Base-by-base conservation (phyloP, 2,113 vertebrate genomes). In the Sapayoa aenigma region DNA sequence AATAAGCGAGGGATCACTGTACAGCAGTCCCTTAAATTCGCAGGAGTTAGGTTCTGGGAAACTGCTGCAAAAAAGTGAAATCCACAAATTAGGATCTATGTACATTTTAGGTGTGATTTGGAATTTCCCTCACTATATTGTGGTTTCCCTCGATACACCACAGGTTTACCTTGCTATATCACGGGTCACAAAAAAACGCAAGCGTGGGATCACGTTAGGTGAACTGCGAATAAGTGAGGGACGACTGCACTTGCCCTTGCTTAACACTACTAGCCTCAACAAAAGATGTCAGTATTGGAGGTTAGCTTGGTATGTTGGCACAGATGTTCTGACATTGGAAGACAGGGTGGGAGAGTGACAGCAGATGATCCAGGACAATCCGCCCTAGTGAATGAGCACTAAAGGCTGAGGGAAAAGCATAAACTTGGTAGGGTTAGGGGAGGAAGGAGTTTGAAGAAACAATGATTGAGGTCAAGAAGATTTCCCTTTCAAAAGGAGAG, bases 401-500 rank as follows among this genome's bases (percentile, higher is more conserved):
- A 73, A 68, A 39, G n/a, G 59, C 69, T 81, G 50, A 82, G 0
- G 4, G 84, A 94, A 47, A 85, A 50, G 39, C 46, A 31, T n/a
- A 58, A 72, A 33, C 52, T 63, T 75, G 75, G 77, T 63, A 47
- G 56, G 25, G 56, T 17, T 1, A 2, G 44, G 49, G 49, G 76
- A 86, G 41, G 50, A 85, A 72, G 44, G 50, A 59, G 63, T 63
- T 65, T 88, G 72, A 86, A 90, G 55, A 87, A 84, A 71, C 76
- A 74, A n/a, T 95, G 79, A 73, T 80, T 63, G 90, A 89, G 89
- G 91, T 93, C 87, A 95, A 62, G 66, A 96, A 52, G 60, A 82
- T 77, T 90, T 44, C 46, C 50, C 67, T 93, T 92, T 81, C 63
- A 78, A 90, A 78, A 76, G 67, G 90, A 53, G 31, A 82, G 59